Evolutionary conservation across 2,113 vertebrate species (phyloP), one percentile per base, ranked within the genome.

Genomic region (Rutilus rutilus): DNA sequence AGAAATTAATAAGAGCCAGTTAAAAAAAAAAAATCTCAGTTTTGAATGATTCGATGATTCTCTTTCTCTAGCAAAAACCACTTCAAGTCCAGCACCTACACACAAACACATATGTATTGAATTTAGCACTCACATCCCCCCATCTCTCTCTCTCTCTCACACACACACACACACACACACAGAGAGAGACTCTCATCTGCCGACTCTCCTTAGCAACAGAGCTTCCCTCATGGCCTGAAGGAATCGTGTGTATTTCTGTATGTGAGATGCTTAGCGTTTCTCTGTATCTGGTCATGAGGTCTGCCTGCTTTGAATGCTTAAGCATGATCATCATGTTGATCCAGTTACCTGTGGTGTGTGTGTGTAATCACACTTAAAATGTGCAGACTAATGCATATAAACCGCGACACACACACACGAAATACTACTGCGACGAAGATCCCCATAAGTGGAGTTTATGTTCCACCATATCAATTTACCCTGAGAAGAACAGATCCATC

Each of bases 301-400:
- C 45, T 45, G 52, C 64, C 52, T 82, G 79, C 67, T 73, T 60
- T 23, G 30, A 36, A 86, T 75, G 67, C 65, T 81, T 79, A 52
- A 23, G 12, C 23, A 39, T 17, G 64, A 27, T 73, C 78, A 81
- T 86, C 85, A 86, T 64, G 33, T 81, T 25, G 78, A 81, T 86
- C 69, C 69, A 47, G 69, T 86, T 82, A 82, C 67, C 78, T 74
- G 64, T 59, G 57, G 33, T 30, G 65, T 64, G 73, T 75, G 71
- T 25, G 59, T 59, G 62, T n/a, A 60, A 42, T 36, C 17, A 76
- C 15, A 27, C 52, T 45, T 27, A 21, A 71, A 81, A 57, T 33
- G n/a, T 64, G 84, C 76, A 25, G 78, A 86, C 65, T 42, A 59
- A 79, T 19, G 33, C 33, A 79, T 60, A n/a, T 59, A 59, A 79